A percentile compares a stretch with the other conserved stretches of the same genome.
phyloP scores from a whole-genome alignment of 2,797 vertebrate species.

The Manis javanica region DNA sequence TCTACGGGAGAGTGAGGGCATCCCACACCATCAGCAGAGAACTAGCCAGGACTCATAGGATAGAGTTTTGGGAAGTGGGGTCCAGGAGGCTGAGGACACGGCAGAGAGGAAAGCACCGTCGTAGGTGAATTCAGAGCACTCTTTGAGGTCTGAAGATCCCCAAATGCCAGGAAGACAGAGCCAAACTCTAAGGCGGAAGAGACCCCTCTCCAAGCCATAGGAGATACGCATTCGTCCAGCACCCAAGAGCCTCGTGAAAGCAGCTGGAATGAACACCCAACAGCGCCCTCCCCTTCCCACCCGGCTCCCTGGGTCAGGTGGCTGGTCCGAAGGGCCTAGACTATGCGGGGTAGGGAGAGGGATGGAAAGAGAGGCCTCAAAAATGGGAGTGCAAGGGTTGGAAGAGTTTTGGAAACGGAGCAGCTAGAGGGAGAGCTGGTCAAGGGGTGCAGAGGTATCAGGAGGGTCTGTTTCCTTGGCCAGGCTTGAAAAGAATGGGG shows the following conservation, averaged over 20 bases:
- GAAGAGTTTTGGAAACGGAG: background rate
- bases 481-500: background rate
- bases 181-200: background rate
- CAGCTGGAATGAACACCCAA: background rate
- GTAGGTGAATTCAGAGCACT: background rate
- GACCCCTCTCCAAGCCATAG: background rate
- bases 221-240: background rate
- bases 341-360: background rate
- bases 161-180: background rate
- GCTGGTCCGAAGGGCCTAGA: background rate
- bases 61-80: background rate
- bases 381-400: background rate
- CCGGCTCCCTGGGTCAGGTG: background rate
- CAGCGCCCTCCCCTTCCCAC: background rate
- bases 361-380: background rate
- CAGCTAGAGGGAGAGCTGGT: background rate
- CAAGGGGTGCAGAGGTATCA: no score
- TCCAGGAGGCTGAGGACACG: background rate
- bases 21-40: background rate
- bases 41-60: background rate
- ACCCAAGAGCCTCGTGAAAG: background rate
- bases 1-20: background rate
- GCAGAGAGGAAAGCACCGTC: background rate
- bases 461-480: background rate
- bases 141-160: background rate